Percentiles rank a stretch among this genome's conserved stretches.
Evolutionary conservation across 2,888 invertebrate genomes (phyloP).

Genomic region (Brachypterus glaber): DNA sequence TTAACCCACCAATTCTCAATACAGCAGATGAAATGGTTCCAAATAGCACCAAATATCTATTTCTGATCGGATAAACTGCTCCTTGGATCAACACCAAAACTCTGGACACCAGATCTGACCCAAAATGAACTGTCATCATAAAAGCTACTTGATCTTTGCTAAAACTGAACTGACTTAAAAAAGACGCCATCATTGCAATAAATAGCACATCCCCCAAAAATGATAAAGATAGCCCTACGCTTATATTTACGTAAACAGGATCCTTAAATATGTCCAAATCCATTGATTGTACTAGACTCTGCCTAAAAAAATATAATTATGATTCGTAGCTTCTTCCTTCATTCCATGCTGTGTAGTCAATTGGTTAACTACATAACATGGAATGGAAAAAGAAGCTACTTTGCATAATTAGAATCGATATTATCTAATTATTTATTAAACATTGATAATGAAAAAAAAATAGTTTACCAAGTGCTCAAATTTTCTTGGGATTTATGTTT

Average conservation of each 20-base stretch:
- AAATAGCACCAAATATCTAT: conserved; percentile 53
- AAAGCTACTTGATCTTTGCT: conserved; percentile 52
- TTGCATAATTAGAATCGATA: too few species aligned
- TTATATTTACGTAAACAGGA: conserved; percentile 56
- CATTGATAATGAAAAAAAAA: too few species aligned
- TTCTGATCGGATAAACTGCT: conserved; percentile 50
- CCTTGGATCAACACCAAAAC: conserved; percentile 54
- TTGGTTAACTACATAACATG: too few species aligned
- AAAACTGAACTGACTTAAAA: conserved; percentile 50
- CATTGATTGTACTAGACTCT: conserved; percentile 48
- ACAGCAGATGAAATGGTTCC: conserved; percentile 58
- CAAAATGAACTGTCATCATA: conserved; percentile 59
- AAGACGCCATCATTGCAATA: conserved; percentile 57
- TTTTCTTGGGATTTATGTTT: too few species aligned
- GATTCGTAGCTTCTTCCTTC: conserved; percentile 20
- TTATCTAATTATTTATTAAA: too few species aligned
- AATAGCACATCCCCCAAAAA: conserved; percentile 63
- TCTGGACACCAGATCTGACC: conserved; percentile 57
- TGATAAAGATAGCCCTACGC: conserved; percentile 57
- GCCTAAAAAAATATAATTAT: conserved; percentile 36
- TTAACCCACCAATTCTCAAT: conserved; percentile 54
- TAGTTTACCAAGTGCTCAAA: too few species aligned
- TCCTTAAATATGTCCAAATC: conserved; percentile 56
- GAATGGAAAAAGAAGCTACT: too few species aligned
- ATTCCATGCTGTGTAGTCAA: conserved; percentile 19